Base-by-base conservation (phyloP, 2,797 vertebrate genomes). In the Capromys pilorides region DNA sequence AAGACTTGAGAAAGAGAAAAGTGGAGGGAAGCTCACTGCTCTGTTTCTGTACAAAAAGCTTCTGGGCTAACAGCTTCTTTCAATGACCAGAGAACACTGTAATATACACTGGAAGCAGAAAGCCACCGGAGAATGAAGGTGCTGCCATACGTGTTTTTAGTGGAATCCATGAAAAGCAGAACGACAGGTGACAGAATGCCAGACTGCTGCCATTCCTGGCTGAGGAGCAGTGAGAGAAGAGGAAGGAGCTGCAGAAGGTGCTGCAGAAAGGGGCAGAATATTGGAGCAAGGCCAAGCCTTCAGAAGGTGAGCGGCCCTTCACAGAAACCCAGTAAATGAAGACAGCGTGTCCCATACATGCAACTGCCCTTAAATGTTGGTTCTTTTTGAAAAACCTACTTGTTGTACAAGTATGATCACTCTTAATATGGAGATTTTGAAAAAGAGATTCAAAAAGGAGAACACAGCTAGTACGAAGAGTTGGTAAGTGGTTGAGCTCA, bases 161-260 rank as follows among this genome's bases (percentile, higher is more conserved):
- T 24, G 81, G n/a, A 96, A 94, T 64, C n/a, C 21, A 45, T 80
- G 54, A 91, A 91, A 92, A 90, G 12, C 33, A 83, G 73, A 95
- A 51, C 59, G 36, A 41, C 39, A 92, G 21, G 13, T 66, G 24
- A 81, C 9, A 54, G 22, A 54, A 80, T 75, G 57, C 39, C 45
- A 88, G n/a, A 77, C 78, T 22, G 3, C 36, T 61, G 36, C 14
- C 4, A 33, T 82, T 51, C 9, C 45, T 80, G 16, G 24, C 64
- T 83, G 51, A 90, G 21, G 59, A 57, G 88, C 86, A 73, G 3
- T 21, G 57, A 73, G 39, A 57, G 73, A 66, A 79, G 73, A 11
- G 7, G 59, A 64, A 45, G 64, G 12, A 41, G 4, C 62, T 49
- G 64, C 21, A 4, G 19, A 84, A 2, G 31, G 19, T n/a, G 36